Conservation (phyloP, 2,888 invertebrate species). For the Malachius bipustulatus region DNA sequence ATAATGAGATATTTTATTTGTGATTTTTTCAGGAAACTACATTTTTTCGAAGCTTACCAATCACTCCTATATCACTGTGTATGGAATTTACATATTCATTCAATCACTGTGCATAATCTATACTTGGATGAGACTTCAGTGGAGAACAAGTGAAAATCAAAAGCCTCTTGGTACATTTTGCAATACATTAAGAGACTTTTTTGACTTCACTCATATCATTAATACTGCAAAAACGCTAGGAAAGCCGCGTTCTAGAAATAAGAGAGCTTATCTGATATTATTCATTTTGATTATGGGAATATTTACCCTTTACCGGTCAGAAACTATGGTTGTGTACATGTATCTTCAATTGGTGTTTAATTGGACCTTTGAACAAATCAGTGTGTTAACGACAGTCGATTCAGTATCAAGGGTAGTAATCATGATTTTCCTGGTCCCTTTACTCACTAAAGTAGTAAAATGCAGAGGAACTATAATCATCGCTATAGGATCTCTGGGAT, state of each 20-base stretch:
- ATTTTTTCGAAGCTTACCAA: conserved; percentile 49
- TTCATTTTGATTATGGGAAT: conserved; percentile 62
- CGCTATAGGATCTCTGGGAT: conserved; percentile 57
- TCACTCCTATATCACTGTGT: conserved; percentile 60
- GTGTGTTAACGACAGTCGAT: too few relatives aligned
- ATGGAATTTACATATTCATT: conserved; percentile 53
- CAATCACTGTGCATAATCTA: conserved; percentile 53
- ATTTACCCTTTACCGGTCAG: conserved; percentile 76
- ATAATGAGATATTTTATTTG: too few relatives aligned
- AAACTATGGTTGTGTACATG: conserved; percentile 60
- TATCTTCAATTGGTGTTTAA: conserved; percentile 61
- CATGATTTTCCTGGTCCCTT: too few relatives aligned
- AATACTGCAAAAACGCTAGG: conserved; percentile 50
- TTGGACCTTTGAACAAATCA: conserved; percentile 59
- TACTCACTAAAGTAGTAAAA: conserved; percentile 54
- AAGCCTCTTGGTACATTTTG: conserved; percentile 44
- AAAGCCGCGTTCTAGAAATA: conserved; percentile 45
- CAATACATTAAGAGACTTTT: conserved; percentile 54
- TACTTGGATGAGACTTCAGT: conserved; percentile 49
- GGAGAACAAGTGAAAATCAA: conserved; percentile 58
- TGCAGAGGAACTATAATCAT: conserved; percentile 64
- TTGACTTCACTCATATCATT: conserved; percentile 54
- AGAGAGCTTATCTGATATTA: conserved; percentile 52
- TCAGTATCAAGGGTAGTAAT: too few relatives aligned
- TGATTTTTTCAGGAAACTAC: conserved; percentile 52